These are phyloP conservation scores for Gnathonemus echidnorhynchus DNA, from an alignment of 2,113 vertebrate species.

Conservation along the genomic window DNA sequence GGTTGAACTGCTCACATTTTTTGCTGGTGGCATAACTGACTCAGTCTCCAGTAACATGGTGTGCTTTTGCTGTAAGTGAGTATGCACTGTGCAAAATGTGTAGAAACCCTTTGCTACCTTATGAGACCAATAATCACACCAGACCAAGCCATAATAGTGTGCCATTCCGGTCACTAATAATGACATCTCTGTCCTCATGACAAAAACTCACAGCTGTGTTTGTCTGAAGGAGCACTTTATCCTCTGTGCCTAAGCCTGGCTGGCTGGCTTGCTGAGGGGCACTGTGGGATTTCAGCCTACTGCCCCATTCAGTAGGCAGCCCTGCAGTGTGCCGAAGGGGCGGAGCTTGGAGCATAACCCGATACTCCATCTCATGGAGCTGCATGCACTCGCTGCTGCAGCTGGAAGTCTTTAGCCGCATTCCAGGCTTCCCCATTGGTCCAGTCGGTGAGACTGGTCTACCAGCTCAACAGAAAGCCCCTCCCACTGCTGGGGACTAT, in stretches of 20 bases:
- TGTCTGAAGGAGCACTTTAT: background rate
- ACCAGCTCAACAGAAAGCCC: background rate
- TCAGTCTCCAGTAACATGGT: background rate
- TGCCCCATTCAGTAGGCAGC: background rate
- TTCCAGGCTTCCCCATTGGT: constrained; percentile 16
- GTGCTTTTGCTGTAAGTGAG: background rate
- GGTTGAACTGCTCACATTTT: background rate
- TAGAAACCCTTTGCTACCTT: background rate
- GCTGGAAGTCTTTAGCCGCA: background rate
- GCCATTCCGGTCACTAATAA: background rate
- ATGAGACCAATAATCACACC: background rate
- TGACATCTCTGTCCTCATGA: background rate
- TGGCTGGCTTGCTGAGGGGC: background rate
- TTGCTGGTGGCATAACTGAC: background rate
- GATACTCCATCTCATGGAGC: constrained; percentile 7
- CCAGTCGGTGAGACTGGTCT: background rate
- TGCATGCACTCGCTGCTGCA: background rate
- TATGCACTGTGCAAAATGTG: background rate
- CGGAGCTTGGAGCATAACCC: constrained; percentile 8
- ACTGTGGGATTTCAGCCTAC: background rate
- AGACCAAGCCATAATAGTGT: background rate
- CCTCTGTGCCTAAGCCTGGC: background rate
- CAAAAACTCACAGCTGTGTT: background rate
- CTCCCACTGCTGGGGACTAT: constrained; percentile 5
- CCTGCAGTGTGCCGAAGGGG: background rate